Evolutionary conservation across 1,140 invertebrate species (phyloP).

Genomic region (Helicoverpa armigera): DNA sequence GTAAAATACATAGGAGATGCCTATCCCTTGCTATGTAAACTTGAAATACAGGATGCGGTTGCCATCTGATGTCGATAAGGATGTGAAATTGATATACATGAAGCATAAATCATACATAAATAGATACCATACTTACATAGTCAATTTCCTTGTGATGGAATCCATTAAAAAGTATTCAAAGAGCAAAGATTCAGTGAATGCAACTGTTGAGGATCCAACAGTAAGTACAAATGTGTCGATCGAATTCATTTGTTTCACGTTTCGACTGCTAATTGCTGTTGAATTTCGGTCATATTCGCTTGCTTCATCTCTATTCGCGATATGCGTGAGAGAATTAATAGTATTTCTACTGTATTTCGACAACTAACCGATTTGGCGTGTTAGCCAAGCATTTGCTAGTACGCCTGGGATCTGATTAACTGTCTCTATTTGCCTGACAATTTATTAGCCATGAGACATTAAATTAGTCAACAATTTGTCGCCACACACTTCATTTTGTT

Average conservation of each 20-base stretch:
- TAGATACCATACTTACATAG: constrained; percentile 2
- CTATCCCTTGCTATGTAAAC: neutral
- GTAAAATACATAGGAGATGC: constrained; percentile 22
- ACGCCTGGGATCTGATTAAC: constrained; percentile 19
- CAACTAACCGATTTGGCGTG: constrained; percentile 27
- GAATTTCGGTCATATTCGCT: neutral
- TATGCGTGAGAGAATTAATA: constrained; percentile 19
- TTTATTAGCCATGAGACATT: constrained; percentile 32
- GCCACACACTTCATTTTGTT: constrained; percentile 15
- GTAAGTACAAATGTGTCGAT: neutral
- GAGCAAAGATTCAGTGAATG: neutral
- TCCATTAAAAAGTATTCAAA: neutral
- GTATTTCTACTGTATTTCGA: constrained; percentile 21
- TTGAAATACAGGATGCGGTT: constrained; percentile 32
- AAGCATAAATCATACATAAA: constrained; percentile 16
- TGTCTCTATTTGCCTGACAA: constrained; percentile 32
- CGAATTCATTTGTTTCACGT: neutral
- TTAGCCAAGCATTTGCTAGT: constrained; percentile 36
- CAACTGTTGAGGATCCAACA: neutral
- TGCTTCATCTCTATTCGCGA: neutral
- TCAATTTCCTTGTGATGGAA: neutral
- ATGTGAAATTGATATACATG: constrained; percentile 39
- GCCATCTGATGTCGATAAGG: constrained; percentile 38
- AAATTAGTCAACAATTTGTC: constrained; percentile 30
- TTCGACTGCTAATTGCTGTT: neutral